These are phyloP conservation scores for Nothocercus nigrocapillus DNA, from an alignment of 2,113 vertebrate genomes.

Conservation along the genomic window DNA sequence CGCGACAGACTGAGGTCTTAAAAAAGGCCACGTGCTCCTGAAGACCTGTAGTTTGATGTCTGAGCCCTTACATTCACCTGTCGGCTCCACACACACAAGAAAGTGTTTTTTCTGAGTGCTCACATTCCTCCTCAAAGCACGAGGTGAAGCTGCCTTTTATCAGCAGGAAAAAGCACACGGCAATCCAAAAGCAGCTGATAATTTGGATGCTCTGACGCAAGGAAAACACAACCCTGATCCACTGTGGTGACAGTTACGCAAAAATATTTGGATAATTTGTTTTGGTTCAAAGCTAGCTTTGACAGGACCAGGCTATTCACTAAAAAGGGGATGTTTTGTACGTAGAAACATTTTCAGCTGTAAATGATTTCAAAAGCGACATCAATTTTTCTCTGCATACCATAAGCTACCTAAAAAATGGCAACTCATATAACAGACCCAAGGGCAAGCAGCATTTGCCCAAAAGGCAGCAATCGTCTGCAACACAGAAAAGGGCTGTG, in stretches of 20 bases:
- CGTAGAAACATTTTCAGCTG: neutral
- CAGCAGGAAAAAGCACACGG: neutral
- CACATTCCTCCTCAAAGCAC: neutral
- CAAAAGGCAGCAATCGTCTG: neutral
- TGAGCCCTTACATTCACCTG: neutral
- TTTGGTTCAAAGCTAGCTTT: neutral
- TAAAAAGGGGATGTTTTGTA: neutral
- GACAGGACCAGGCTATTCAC: neutral
- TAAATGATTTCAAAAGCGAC: neutral
- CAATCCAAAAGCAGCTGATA: neutral
- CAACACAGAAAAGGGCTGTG: neutral
- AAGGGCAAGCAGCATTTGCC: neutral
- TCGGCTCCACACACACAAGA: neutral
- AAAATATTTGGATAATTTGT: neutral
- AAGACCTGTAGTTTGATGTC: neutral
- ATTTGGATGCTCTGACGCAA: accelerated
- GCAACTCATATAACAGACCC: neutral
- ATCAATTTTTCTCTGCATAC: neutral
- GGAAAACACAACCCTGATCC: neutral
- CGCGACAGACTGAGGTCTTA: accelerated
- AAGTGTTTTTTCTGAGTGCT: neutral
- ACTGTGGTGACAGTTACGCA: neutral
- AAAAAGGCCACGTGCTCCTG: neutral
- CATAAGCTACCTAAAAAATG: neutral
- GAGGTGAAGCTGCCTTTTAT: neutral